Percentiles rank a stretch among this genome's conserved stretches.
These are phyloP conservation scores for Nebria brevicollis DNA, from an alignment of 2,888 invertebrate species.

Conservation along the genomic window DNA sequence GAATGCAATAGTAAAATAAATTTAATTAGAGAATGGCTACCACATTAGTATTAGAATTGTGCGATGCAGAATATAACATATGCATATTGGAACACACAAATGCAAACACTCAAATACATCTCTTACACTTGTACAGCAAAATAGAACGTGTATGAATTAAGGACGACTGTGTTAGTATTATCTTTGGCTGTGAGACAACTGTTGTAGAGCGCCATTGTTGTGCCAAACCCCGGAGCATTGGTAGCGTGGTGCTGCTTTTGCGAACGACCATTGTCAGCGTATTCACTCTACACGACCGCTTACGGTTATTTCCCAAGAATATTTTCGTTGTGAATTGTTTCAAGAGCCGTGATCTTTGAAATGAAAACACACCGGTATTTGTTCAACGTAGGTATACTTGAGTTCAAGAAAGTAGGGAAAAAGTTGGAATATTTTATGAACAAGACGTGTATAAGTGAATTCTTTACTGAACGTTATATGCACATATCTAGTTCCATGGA, in stretches of 20 bases:
- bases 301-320: background rate
- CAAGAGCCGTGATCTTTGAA: background rate
- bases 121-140: background rate
- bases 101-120: background rate
- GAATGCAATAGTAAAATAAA: background rate
- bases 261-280: background rate
- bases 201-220: background rate
- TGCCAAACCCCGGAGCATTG: background rate
- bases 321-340: background rate
- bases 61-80: background rate
- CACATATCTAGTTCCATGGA: background rate
- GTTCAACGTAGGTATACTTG: background rate
- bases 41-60: background rate
- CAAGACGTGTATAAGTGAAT: background rate
- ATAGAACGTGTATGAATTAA: background rate
- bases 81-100: background rate
- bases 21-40: background rate
- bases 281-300: background rate
- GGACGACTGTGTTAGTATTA: background rate
- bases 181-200: background rate
- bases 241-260: background rate
- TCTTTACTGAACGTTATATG: background rate
- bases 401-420: background rate
- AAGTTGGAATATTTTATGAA: background rate
- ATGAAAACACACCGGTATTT: slow-evolving; percentile 1